Evolutionary conservation across 2,888 invertebrate genomes (phyloP).

Genomic region (Colostygia pectinataria): DNA sequence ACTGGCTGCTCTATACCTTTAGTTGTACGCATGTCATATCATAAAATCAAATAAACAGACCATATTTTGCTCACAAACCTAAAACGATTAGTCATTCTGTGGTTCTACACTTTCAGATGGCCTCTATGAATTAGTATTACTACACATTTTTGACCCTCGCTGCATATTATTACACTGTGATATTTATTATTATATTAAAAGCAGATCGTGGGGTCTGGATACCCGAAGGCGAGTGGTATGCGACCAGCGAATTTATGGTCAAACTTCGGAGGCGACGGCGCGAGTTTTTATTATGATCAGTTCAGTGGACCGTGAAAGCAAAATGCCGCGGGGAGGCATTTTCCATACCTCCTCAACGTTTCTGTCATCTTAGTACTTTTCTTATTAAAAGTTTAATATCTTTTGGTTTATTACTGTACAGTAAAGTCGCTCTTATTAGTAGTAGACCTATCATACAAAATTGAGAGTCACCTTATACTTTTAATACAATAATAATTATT

Average conservation of each 20-base stretch:
- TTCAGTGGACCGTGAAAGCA: conserved; percentile 83
- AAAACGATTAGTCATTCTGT: too few relatives aligned
- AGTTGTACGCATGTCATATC: too few relatives aligned
- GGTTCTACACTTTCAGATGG: too few relatives aligned
- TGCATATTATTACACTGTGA: conserved; percentile 46
- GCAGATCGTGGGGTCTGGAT: conserved; percentile 65
- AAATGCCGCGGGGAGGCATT: conserved; percentile 77
- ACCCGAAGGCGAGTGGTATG: conserved; percentile 68
- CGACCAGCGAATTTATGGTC: conserved; percentile 82
- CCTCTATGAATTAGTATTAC: conserved; percentile 1
- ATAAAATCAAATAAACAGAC: too few relatives aligned
- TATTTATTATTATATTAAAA: conserved; percentile 82
- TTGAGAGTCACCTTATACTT: too few relatives aligned
- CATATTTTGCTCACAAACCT: too few relatives aligned
- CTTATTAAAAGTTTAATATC: conserved; percentile 72
- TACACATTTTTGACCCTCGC: conserved; percentile 29
- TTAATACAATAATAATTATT: too few relatives aligned
- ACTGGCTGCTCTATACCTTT: too few relatives aligned
- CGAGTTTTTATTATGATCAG: conserved; percentile 84
- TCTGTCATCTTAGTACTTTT: conserved; percentile 76
- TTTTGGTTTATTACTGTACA: conserved; percentile 7
- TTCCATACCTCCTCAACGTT: conserved; percentile 80
- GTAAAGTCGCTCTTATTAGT: not conserved
- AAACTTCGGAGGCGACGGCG: conserved; percentile 82
- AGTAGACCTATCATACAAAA: too few relatives aligned